A percentile compares a stretch with the other conserved stretches of the same genome.
phyloP scores from a whole-genome alignment of 1,140 invertebrate species.

The Hylyphantes graminicola region DNA sequence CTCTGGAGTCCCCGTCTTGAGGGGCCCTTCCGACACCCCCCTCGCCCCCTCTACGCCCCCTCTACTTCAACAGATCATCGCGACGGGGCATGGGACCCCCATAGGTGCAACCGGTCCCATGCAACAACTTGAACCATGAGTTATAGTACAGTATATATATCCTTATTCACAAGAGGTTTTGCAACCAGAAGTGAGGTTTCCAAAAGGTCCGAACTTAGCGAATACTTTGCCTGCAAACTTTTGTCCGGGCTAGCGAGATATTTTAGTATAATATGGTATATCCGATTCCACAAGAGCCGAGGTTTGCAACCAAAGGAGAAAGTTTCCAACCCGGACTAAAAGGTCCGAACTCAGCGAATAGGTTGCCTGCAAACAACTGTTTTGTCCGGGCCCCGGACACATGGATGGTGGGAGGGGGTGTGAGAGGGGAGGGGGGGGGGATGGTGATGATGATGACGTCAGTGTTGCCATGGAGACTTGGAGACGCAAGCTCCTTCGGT shows the following conservation, averaged over 20 bases:
- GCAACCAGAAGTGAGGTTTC: not conserved
- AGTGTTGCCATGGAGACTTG: slow-evolving; percentile 38
- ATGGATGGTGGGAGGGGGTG: slow-evolving; percentile 19
- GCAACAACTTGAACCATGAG: not conserved
- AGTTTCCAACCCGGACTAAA: not conserved
- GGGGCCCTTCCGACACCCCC: slow-evolving; percentile 29
- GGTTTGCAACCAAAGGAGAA: too few species aligned
- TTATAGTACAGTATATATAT: not conserved
- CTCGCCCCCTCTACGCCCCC: not conserved
- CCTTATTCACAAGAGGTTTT: not conserved
- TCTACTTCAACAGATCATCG: not conserved
- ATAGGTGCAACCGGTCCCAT: not conserved
- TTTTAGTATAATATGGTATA: too few species aligned
- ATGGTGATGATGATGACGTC: slow-evolving; percentile 30
- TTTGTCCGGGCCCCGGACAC: slow-evolving; percentile 42
- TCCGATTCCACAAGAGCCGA: too few species aligned
- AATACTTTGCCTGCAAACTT: slow-evolving; percentile 30
- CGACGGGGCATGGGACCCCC: not conserved
- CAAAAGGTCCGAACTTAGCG: not conserved
- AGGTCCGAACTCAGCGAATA: not conserved
- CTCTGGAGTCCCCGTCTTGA: slow-evolving; percentile 52
- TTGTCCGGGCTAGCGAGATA: slow-evolving; percentile 23
- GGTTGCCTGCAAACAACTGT: slow-evolving; percentile 46
- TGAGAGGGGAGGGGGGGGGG: too few species aligned
- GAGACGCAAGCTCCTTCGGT: slow-evolving; percentile 20